These are phyloP conservation scores for Hylyphantes graminicola DNA, from an alignment of 1,140 invertebrate species.

Conservation along the genomic window DNA sequence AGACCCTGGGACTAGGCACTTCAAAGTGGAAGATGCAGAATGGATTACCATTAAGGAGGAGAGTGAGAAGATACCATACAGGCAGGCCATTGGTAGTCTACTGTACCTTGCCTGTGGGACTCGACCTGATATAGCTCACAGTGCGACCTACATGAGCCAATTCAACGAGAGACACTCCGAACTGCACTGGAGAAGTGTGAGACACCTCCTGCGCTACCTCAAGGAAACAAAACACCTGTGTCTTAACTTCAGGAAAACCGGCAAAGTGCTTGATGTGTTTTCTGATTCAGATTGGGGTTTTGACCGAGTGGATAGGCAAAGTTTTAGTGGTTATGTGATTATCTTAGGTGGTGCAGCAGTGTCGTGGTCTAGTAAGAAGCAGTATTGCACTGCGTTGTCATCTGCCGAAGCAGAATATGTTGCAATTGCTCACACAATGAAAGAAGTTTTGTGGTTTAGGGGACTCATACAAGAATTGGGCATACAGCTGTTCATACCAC, in stretches of 20 bases:
- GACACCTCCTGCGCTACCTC: not conserved
- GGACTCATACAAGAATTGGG: too few species aligned
- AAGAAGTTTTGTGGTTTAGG: too few species aligned
- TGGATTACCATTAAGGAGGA: conserved; percentile 24
- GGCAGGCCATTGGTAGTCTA: conserved; percentile 63
- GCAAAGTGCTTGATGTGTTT: not conserved
- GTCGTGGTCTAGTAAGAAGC: too few species aligned
- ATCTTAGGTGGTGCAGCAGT: conserved; percentile 11
- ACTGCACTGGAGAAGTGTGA: not conserved
- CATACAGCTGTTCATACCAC: too few species aligned
- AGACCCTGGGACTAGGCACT: not conserved
- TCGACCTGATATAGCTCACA: not conserved
- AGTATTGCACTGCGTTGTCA: too few species aligned
- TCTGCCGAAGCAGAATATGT: too few species aligned
- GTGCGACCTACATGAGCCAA: not conserved
- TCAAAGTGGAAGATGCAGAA: not conserved
- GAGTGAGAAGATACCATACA: conserved; percentile 62
- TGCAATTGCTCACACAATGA: too few species aligned
- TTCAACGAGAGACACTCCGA: not conserved
- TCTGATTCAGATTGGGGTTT: not conserved
- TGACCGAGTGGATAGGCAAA: not conserved
- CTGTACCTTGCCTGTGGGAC: conserved; percentile 2
- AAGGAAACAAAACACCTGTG: not conserved
- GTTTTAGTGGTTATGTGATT: not conserved
- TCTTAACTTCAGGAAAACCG: not conserved